A percentile compares a stretch with the other conserved stretches of the same genome.
These are phyloP conservation scores for Polyommatus icarus DNA, from an alignment of 2,888 invertebrate genomes.

Conservation along the genomic window DNA sequence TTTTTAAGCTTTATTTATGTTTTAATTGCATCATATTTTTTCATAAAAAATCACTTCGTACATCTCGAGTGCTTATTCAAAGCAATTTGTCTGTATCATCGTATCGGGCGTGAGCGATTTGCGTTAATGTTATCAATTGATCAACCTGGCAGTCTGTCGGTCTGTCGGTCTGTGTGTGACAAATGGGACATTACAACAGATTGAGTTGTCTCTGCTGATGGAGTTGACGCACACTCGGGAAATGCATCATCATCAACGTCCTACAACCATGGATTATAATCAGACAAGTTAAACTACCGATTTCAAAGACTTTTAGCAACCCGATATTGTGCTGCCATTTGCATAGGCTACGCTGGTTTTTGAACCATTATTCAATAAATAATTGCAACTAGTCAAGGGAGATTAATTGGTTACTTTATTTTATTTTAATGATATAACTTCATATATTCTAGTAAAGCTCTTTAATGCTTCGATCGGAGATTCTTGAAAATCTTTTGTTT, in stretches of 20 bases:
- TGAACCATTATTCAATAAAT: too few relatives aligned
- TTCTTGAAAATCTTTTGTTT: too few relatives aligned
- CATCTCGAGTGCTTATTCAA: neutral
- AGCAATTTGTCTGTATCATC: neutral
- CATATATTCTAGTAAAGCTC: too few relatives aligned
- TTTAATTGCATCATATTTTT: neutral
- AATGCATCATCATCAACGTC: neutral
- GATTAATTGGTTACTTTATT: too few relatives aligned
- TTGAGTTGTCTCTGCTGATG: slow-evolving; percentile 10
- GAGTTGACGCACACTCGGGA: slow-evolving; percentile 12
- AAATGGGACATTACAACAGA: slow-evolving; percentile 26
- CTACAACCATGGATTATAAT: neutral
- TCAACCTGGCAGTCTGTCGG: neutral
- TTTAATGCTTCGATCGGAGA: too few relatives aligned
- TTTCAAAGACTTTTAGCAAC: neutral
- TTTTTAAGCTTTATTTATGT: neutral
- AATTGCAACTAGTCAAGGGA: too few relatives aligned
- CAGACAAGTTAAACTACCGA: neutral
- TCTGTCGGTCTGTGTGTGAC: slow-evolving; percentile 23
- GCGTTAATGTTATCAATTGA: slow-evolving; percentile 25
- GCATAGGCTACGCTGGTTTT: too few relatives aligned
- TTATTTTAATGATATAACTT: too few relatives aligned
- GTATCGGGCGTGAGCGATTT: slow-evolving; percentile 2
- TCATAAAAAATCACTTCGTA: neutral
- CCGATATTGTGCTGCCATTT: too few relatives aligned